Base-by-base conservation (phyloP, 2,113 vertebrate species). In the Serinus canaria region DNA sequence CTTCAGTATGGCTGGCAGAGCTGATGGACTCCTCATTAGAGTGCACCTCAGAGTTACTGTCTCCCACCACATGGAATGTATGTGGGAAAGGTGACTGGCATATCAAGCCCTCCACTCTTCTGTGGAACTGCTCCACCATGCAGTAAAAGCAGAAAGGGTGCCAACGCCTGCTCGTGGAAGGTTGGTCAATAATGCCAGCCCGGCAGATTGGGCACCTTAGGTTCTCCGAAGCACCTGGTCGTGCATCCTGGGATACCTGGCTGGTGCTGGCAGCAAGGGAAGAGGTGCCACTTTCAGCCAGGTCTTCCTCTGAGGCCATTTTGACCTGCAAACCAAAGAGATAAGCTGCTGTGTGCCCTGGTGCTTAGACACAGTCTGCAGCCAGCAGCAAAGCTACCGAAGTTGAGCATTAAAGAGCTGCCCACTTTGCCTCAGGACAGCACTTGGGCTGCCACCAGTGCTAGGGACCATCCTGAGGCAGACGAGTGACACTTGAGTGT, bases 21-120 rank as follows among this genome's bases (percentile, higher is more conserved):
- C 66, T 63, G 39, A 11, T 39, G n/a, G 55, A 24, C 33, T 62
- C 55, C 8, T 6, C 1, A 0, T 0, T 23, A 24, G 64, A 39
- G 15, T 63, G 27, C 49, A 14, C 47, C 8, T 63, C 47, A 41
- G 30, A 24, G 15, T 47, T 63, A 30, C 19, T 47, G 41, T n/a
- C 20, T 70, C 15, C n/a, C 30, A 55, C 47, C 11, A 2, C 14
- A 7, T 63, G 24, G 15, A 41, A 25, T 41, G 25, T 53, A 6
- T 63, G 3, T 55, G 41, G 56, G 47, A n/a, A 63, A 41, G 66
- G 13, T 7, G 4, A 41, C 28, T 63, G 68, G 49, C 4, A 4
- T 11, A 46, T 37, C 21, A 11, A 20, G n/a, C n/a, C 5, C 3
- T 11, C 66, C 20, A 9, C 17, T 70, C 19, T 62, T 41, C 21